These are phyloP conservation scores for Ophioninae sp. DNA, from an alignment of 2,888 invertebrate genomes.

Conservation along the genomic window DNA sequence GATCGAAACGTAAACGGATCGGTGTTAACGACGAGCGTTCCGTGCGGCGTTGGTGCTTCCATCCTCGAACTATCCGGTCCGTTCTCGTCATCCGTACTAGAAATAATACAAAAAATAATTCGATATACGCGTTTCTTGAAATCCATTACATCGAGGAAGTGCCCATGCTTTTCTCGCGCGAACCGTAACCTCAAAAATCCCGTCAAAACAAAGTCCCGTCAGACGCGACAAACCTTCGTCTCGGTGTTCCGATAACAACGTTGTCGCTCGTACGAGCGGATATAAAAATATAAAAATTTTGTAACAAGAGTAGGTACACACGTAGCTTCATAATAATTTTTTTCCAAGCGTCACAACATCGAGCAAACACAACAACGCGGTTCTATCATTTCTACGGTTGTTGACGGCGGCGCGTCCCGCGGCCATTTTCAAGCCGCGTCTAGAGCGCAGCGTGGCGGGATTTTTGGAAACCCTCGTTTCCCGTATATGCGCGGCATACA, in stretches of 20 bases:
- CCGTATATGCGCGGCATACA: neutral
- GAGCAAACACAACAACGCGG: slow-evolving; percentile 64
- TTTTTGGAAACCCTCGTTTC: slow-evolving; percentile 27
- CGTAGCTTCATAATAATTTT: slow-evolving; percentile 76
- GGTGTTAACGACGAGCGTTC: slow-evolving; percentile 68
- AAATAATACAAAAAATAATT: neutral
- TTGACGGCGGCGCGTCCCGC: slow-evolving; percentile 62
- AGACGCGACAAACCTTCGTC: slow-evolving; percentile 50
- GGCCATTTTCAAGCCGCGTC: slow-evolving; percentile 56
- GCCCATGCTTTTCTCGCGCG: neutral
- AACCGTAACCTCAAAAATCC: slow-evolving; percentile 57
- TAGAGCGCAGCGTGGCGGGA: slow-evolving; percentile 25
- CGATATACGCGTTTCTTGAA: too few species aligned
- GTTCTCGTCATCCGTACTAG: slow-evolving; percentile 71
- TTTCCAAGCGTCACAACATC: slow-evolving; percentile 73
- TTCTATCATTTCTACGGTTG: slow-evolving; percentile 68
- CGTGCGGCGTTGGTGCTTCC: slow-evolving; percentile 71
- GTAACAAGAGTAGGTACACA: slow-evolving; percentile 74
- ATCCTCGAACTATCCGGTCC: slow-evolving; percentile 69
- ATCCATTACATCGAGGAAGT: too few species aligned
- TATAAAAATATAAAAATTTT: slow-evolving; percentile 74
- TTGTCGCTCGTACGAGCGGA: slow-evolving; percentile 61
- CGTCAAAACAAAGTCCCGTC: slow-evolving; percentile 19
- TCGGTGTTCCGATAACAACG: slow-evolving; percentile 44
- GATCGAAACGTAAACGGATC: slow-evolving; percentile 70